Evolutionary conservation across 2,888 invertebrate genomes (phyloP).

Genomic region (Trissoscelio sp.): DNA sequence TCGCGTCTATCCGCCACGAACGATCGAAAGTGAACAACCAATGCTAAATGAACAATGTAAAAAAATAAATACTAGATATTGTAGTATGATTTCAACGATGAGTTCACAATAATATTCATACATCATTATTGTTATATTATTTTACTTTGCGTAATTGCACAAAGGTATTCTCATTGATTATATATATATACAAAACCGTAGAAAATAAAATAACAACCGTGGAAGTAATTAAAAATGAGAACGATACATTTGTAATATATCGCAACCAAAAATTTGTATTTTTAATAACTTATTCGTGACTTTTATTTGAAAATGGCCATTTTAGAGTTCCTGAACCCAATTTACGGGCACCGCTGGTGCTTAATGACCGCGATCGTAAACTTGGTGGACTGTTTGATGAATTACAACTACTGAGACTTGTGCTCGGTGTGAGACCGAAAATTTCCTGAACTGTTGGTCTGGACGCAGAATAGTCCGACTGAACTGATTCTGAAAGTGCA

Average conservation of each 20-base stretch:
- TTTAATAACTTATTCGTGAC: conserved; percentile 71
- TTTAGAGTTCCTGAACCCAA: conserved; percentile 78
- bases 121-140: neutral
- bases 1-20: conserved; percentile 32
- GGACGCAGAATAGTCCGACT: conserved; percentile 76
- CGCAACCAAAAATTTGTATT: neutral
- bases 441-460: conserved; percentile 84
- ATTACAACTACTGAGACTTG: conserved; percentile 83
- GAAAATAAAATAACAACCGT: conserved; percentile 34
- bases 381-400: conserved; percentile 82
- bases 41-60: conserved; percentile 28
- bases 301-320: conserved; percentile 81
- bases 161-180: conserved; percentile 20
- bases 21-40: conserved; percentile 9
- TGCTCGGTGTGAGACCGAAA: conserved; percentile 83
- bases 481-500: conserved; percentile 78
- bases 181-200: conserved; percentile 57
- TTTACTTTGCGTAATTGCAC: conserved; percentile 43
- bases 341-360: conserved; percentile 81
- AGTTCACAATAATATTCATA: conserved; percentile 18
- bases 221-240: neutral
- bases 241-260: conserved; percentile 1
- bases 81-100: conserved; percentile 21
- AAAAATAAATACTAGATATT: conserved; percentile 48
- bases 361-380: conserved; percentile 82